Conservation (phyloP, 2,797 vertebrate genomes). For the Serranus cabrilla region DNA sequence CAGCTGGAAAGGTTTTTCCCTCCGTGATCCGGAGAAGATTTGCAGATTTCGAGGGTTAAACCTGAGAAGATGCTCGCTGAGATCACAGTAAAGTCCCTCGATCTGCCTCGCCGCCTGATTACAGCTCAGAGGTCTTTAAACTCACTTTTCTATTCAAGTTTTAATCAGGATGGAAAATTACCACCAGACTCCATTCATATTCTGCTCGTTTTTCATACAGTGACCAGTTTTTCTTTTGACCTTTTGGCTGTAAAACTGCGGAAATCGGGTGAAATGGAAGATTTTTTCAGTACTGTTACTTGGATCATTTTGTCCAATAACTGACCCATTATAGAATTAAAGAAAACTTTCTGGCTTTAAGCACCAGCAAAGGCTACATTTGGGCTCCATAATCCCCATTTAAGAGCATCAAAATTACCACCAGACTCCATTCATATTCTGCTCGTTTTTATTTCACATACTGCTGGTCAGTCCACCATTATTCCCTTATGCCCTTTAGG, state of each 20-base stretch:
- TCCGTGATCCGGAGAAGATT: neutral
- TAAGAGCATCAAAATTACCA: neutral
- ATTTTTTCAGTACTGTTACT: neutral
- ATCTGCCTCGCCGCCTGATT: neutral
- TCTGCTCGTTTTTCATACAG: neutral
- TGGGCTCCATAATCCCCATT: too few relatives aligned
- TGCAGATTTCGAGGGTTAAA: slow-evolving; percentile 21
- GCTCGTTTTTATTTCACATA: neutral
- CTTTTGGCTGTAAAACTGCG: neutral
- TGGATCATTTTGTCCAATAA: too few relatives aligned
- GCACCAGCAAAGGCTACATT: too few relatives aligned
- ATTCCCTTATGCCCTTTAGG: neutral
- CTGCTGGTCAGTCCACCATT: too few relatives aligned
- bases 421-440: neutral
- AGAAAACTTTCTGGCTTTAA: too few relatives aligned
- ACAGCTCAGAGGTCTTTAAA: neutral
- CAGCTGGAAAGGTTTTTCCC: slow-evolving; percentile 30
- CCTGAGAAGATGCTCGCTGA: neutral
- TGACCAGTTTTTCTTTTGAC: neutral
- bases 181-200: neutral
- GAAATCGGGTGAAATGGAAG: neutral
- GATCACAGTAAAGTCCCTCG: neutral
- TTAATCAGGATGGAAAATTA: neutral
- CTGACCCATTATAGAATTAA: too few relatives aligned
- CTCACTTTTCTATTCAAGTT: neutral